A percentile compares a stretch with the other conserved stretches of the same genome.
These are phyloP conservation scores for Muscicapa comitata DNA, from an alignment of 2,797 vertebrate genomes.

Conservation along the genomic window DNA sequence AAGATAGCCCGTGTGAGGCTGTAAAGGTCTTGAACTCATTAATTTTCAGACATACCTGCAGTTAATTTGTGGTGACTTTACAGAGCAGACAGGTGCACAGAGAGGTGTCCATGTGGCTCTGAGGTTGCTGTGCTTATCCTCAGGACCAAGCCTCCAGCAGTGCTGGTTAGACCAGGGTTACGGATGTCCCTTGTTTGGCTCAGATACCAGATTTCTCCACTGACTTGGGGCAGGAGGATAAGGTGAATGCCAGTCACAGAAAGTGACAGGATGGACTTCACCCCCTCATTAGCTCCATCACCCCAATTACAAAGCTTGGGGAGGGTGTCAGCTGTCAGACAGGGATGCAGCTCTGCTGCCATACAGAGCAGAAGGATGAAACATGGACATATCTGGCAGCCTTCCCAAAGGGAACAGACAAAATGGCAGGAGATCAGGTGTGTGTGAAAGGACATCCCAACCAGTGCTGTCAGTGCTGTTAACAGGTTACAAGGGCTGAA, in stretches of 20 bases:
- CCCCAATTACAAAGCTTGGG: background rate
- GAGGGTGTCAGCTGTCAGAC: background rate
- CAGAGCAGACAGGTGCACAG: fast-evolving
- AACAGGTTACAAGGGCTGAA: background rate
- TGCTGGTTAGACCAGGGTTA: background rate
- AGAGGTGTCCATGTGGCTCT: background rate
- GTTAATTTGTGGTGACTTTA: background rate
- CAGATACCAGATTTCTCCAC: background rate
- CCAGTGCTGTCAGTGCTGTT: background rate
- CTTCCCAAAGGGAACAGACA: background rate
- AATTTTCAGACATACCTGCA: background rate
- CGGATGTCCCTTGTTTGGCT: background rate
- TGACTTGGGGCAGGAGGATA: background rate
- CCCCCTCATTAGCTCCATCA: background rate
- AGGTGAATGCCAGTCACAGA: background rate
- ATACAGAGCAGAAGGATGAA: background rate
- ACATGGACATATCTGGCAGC: background rate
- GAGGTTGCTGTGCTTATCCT: background rate
- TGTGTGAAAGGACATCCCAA: background rate
- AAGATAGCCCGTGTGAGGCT: fast-evolving
- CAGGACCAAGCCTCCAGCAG: background rate
- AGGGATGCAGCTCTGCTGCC: background rate
- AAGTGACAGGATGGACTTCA: background rate
- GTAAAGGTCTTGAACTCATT: background rate
- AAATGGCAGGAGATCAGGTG: background rate